Evolutionary conservation across 2,113 vertebrate species (phyloP), one percentile per base, ranked within the genome.

Genomic region (Pyrgilauda ruficollis): DNA sequence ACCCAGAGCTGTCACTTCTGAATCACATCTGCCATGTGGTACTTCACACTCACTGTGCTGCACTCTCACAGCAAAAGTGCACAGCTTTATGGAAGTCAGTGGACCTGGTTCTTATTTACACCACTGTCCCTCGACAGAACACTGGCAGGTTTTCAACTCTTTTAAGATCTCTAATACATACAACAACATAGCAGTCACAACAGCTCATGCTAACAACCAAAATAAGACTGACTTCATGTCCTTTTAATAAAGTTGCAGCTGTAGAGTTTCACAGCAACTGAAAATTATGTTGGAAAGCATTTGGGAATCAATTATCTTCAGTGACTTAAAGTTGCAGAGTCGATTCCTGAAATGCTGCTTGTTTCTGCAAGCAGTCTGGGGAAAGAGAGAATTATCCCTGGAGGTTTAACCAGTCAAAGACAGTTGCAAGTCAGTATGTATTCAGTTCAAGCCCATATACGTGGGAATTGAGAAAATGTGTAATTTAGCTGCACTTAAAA

Each of bases 361-460:
- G 43, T 63, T 67, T 93, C 91, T 67, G n/a, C 61, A 92, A 94
- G 53, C 52, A 72, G 56, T 28, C 50, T 76, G 74, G 7, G 83
- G 39, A 33, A 80, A 61, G 49, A 61, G 41, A 59, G 37, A 78
- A 74, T 61, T 89, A 87, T 31, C 79, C 75, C 87, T 75, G 23
- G 70, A 55, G 55, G 76, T 80, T 94, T 84, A 97, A 75, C 56
- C 78, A 89, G 55, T 93, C 72, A 73, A 94, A 84, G 83, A 85
- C 19, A 95, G 44, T 47, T 37, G 43, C 84, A 95, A 81, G 78
- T 83, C 59, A 93, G 8, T 37, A 64, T 52, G 35, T 21, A 93
- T 56, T 39, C 50, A 35, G 58, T 66, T 89, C n/a, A 90, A 73
- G 47, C 24, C 27, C 69, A 49, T 50, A 30, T 70, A 84, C 22